A percentile compares a stretch with the other conserved stretches of the same genome.
These are phyloP conservation scores for human DNA, from an alignment of 2,113 vertebrate genomes.

Conservation along the genomic window DNA sequence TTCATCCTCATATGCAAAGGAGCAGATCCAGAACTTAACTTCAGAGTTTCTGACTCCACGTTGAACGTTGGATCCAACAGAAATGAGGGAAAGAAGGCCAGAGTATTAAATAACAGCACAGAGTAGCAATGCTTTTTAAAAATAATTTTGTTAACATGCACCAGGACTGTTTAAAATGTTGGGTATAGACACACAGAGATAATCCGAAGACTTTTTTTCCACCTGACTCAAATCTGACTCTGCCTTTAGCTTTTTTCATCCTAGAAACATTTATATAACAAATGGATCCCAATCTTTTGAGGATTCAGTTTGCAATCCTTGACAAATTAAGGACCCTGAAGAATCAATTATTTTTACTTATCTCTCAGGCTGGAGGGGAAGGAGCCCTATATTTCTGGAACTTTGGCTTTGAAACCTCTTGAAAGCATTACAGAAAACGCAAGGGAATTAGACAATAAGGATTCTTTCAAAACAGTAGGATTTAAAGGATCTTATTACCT, in stretches of 20 bases:
- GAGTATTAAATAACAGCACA: background rate
- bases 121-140: background rate
- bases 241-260: slow-evolving; percentile 35
- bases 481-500: slow-evolving; percentile 79
- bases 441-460: slow-evolving; percentile 80
- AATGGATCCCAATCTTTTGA: slow-evolving; percentile 67
- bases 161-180: background rate
- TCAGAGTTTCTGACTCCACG: background rate
- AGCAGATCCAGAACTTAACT: background rate
- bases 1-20: background rate
- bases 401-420: slow-evolving; percentile 69
- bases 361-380: background rate
- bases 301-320: slow-evolving; percentile 58
- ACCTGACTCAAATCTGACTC: slow-evolving; percentile 45
- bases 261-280: slow-evolving; percentile 69
- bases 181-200: background rate
- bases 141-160: background rate
- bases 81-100: background rate
- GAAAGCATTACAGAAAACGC: slow-evolving; percentile 66
- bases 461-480: slow-evolving; percentile 79
- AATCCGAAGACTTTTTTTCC: background rate
- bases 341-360: slow-evolving; percentile 78
- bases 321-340: slow-evolving; percentile 72
- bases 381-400: slow-evolving; percentile 61
- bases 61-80: background rate